phyloP scores from a whole-genome alignment of 1,140 invertebrate genomes.

The Branchinecta lynchi region DNA sequence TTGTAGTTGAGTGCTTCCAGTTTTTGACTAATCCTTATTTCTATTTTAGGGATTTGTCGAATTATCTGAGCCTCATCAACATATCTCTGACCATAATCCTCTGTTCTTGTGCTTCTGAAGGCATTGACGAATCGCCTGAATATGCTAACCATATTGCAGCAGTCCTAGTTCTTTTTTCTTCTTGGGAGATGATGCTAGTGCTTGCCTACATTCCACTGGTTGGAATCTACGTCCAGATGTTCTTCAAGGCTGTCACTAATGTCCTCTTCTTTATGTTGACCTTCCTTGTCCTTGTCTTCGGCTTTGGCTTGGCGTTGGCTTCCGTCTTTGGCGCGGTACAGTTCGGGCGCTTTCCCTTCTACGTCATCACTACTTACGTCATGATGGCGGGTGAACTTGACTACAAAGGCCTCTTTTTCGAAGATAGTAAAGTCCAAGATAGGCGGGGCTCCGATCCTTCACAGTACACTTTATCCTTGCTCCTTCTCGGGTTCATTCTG shows the following conservation, averaged over 20 bases:
- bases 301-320: slow-evolving; percentile 52
- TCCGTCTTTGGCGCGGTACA: background rate
- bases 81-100: slow-evolving; percentile 40
- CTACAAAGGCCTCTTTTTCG: slow-evolving; percentile 64
- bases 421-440: background rate
- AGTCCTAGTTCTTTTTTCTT: slow-evolving; percentile 61
- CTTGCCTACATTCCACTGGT: slow-evolving; percentile 67
- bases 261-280: slow-evolving; percentile 65
- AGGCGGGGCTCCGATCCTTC: slow-evolving; percentile 12
- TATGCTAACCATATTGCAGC: slow-evolving; percentile 69
- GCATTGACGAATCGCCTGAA: slow-evolving; percentile 55
- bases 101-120: slow-evolving; percentile 28
- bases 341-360: slow-evolving; percentile 12
- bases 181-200: slow-evolving; percentile 72
- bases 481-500: slow-evolving; percentile 58
- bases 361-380: slow-evolving; percentile 56
- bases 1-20: background rate
- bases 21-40: background rate
- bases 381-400: slow-evolving; percentile 80
- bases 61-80: slow-evolving; percentile 35
- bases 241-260: slow-evolving; percentile 63
- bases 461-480: slow-evolving; percentile 45
- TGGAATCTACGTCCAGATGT: slow-evolving; percentile 73
- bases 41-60: background rate
- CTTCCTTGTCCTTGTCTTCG: slow-evolving; percentile 63